Conservation (phyloP, 2,888 invertebrate species). For the Cerastis leucographa region DNA sequence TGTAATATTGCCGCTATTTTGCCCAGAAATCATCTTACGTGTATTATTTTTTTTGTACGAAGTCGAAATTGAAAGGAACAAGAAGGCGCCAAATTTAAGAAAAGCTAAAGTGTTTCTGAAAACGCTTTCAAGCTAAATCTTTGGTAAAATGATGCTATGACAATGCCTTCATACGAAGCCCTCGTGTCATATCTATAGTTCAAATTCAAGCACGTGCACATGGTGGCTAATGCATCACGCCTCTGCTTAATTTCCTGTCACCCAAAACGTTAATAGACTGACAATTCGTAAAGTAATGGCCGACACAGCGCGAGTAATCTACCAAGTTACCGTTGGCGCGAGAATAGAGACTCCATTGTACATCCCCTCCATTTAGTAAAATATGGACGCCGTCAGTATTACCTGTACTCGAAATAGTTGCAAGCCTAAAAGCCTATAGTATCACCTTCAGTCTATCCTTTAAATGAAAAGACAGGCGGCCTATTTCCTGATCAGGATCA, state of each 20-base stretch:
- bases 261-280: slow-evolving; percentile 41
- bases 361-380: slow-evolving; percentile 53
- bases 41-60: not conserved
- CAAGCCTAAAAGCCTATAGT: not conserved
- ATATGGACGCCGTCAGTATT: slow-evolving; percentile 45
- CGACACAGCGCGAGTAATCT: slow-evolving; percentile 36
- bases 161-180: not conserved
- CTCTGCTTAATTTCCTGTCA: slow-evolving; percentile 37
- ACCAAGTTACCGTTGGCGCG: slow-evolving; percentile 53
- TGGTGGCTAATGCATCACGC: slow-evolving; percentile 7
- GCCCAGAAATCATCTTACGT: not conserved
- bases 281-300: slow-evolving; percentile 52
- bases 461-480: slow-evolving; percentile 2
- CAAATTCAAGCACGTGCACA: slow-evolving; percentile 12
- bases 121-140: not conserved
- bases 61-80: not conserved
- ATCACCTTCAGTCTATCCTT: not conserved
- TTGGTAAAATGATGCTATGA: not conserved
- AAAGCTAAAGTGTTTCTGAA: not conserved
- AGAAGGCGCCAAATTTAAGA: not conserved
- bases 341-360: slow-evolving; percentile 49
- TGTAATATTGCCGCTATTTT: not conserved
- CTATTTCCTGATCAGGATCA: slow-evolving; percentile 33
- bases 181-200: not conserved
- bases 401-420: not conserved